Evolutionary conservation across 2,797 vertebrate species (phyloP), one percentile per base, ranked within the genome.

Genomic region (Sebastes itinus): DNA sequence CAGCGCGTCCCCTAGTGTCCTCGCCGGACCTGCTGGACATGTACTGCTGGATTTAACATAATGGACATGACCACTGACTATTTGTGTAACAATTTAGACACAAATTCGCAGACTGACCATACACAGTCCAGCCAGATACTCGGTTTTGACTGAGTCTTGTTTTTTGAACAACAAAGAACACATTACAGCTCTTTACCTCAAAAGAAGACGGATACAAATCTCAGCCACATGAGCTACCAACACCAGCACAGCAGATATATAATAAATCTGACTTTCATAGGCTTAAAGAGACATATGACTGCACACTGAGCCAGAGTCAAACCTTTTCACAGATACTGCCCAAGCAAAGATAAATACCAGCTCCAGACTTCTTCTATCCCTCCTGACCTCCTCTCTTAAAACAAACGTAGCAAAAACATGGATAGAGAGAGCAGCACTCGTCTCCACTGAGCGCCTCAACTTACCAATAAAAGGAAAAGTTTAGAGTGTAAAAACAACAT

Each of bases 261-360:
- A 70, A 23, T 54, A 56, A 56, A 66, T 65, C 6, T 2, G 28
- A 30, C 30, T 42, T 66, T 63, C 9, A 23, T 22, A 42, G 12
- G 58, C 28, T 13, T 23, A 52, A 11, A 60, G 27, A 60, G 16
- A 38, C 3, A 2, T 20, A 27, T 7, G 62, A 33, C 11, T 54
- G 12, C 28, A 58, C 23, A 75, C 59, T 25, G 35, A 79, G 9
- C 3, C 23, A 69, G 35, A 61, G 68, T 71, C 62, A 49, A 62
- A 70, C 28, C 65, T 66, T 62, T 73, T 49, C 28, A 72, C 27
- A 69, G 64, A 58, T 12, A 54, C n/a, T 13, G 33, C 46, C 35
- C 33, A 27, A 74, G n/a, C 6, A 49, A 75, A 70, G 69, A 80
- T 42, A 74, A 82, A 88, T 67, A 80, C 55, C 61, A 27, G 52